Conservation (phyloP, 2,113 vertebrate species). For the Myotis yumanensis region DNA sequence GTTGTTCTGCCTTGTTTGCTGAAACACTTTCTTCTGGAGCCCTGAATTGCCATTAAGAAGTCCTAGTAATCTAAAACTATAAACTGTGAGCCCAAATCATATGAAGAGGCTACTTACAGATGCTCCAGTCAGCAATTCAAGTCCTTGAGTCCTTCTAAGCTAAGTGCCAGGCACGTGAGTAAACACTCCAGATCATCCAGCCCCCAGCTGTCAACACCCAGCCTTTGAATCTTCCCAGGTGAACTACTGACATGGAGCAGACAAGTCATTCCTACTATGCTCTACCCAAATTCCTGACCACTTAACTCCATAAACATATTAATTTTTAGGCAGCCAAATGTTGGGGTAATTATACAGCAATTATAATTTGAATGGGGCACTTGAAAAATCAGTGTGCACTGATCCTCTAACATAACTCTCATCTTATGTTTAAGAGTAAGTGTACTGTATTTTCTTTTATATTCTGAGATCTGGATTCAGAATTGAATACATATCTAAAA, state of each 20-base stretch:
- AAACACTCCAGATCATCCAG: neutral
- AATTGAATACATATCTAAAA: neutral
- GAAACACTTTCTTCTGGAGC: neutral
- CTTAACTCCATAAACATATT: neutral
- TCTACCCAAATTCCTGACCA: neutral
- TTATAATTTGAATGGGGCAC: neutral
- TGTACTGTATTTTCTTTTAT: neutral
- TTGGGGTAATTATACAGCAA: neutral
- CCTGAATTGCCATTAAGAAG: neutral
- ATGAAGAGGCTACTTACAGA: neutral
- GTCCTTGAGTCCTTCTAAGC: neutral
- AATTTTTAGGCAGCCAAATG: constrained; percentile 21
- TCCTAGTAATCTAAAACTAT: neutral
- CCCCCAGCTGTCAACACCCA: neutral
- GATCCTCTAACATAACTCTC: neutral
- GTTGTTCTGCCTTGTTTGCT: neutral
- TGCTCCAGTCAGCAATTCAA: neutral
- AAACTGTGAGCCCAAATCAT: neutral
- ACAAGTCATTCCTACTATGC: neutral
- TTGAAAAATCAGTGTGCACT: neutral
- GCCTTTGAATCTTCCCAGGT: neutral
- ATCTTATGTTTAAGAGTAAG: neutral
- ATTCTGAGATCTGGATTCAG: neutral
- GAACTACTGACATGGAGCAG: neutral
- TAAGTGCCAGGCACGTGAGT: neutral